phyloP scores from a whole-genome alignment of 2,888 invertebrate genomes.

The Pachymerium ferrugineum region DNA sequence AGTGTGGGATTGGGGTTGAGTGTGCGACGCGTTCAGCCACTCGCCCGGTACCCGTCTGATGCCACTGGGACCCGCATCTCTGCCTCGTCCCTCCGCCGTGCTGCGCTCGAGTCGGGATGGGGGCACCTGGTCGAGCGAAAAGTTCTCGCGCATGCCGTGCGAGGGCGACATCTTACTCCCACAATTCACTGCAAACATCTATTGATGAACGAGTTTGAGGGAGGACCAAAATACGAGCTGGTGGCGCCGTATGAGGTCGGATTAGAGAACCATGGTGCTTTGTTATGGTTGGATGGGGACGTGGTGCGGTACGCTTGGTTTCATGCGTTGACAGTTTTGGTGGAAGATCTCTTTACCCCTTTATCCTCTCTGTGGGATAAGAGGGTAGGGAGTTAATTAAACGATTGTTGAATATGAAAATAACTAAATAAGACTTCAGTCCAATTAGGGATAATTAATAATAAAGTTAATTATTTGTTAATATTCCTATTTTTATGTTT shows the following conservation, averaged over 20 bases:
- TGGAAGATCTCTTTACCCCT: too few relatives aligned
- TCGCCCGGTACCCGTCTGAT: slow-evolving; percentile 24
- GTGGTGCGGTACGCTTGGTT: neutral
- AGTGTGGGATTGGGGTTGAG: slow-evolving; percentile 22
- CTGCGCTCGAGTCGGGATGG: slow-evolving; percentile 25
- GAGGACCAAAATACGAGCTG: too few relatives aligned
- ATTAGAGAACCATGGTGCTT: neutral
- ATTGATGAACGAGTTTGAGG: too few relatives aligned
- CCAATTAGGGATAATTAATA: neutral
- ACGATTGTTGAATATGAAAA: neutral
- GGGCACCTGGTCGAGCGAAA: slow-evolving; percentile 1
- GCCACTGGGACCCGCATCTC: slow-evolving; percentile 27
- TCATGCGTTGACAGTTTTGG: slow-evolving; percentile 4
- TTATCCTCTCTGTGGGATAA: too few relatives aligned
- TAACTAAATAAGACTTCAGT: neutral
- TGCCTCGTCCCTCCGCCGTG: slow-evolving; percentile 25
- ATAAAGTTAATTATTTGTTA: too few relatives aligned
- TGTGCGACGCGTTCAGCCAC: slow-evolving; percentile 19
- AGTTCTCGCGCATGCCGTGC: neutral
- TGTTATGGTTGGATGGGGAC: neutral
- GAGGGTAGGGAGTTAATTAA: neutral
- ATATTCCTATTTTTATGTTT: too few relatives aligned
- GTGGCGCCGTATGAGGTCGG: neutral
- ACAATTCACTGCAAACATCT: neutral
- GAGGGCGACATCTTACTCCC: neutral